Evolutionary conservation across 2,888 invertebrate species (phyloP), one percentile per base, ranked within the genome.

Genomic region (Anoncus sp.): DNA sequence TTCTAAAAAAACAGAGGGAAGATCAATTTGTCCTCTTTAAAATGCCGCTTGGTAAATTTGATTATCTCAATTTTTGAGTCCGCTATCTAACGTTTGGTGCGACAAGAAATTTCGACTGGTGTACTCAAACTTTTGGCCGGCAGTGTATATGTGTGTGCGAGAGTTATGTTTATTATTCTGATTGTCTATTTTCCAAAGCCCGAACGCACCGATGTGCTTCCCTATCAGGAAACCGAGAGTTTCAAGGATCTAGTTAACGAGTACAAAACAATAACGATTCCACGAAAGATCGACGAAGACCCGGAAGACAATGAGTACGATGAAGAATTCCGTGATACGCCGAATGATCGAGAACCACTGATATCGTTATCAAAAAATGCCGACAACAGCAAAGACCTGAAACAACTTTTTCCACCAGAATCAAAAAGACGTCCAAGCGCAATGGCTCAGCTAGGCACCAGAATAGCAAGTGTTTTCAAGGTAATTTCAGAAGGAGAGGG

Each of bases 161-260:
- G n/a, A n/a, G n/a, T n/a, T n/a, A n/a, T n/a, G n/a, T n/a, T n/a
- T n/a, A n/a, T n/a, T n/a, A n/a, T n/a, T n/a, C n/a, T n/a, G n/a
- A n/a, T n/a, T n/a, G n/a, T 55, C 43, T 65, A 24, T 18, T 20
- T 49, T 55, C 1, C 5, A 18, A 53, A 81, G 81, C 75, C 80
- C 12, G 75, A 76, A 65, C 73, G 47, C 22, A 71, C 75, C 18
- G 75, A 73, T 6, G 75, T 66, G 24, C 59, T 83, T 14, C 83
- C 86, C 1, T 87, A 87, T 74, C 87, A 88, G 57, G 85, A 85
- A 49, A 84, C 82, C 1, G 79, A 85, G 53, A 80, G 82, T 3
- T 88, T 83, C 24, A 84, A 73, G 62, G 77, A 82, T 10, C 79
- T 88, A 1, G 38, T 84, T 20, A 40, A 79, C 3, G 87, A 87